phyloP scores from a whole-genome alignment of 2,888 invertebrate genomes.

The Lordiphosa fenestrarum region DNA sequence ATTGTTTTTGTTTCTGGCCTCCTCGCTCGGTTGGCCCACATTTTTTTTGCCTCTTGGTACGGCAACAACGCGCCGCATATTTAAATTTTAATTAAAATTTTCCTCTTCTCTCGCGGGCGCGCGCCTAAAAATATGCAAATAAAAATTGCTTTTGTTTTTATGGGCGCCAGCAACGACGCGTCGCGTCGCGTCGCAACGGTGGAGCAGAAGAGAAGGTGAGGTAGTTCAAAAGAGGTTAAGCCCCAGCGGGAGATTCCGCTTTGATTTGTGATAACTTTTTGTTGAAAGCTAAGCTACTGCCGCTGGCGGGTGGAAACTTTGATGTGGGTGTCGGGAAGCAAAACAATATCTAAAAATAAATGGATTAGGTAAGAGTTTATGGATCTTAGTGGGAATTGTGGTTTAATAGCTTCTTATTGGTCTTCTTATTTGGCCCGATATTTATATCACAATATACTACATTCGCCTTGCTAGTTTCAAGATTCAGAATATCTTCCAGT shows the following conservation, averaged over 20 bases:
- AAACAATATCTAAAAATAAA: too few relatives aligned
- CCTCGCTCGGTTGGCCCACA: constrained; percentile 26
- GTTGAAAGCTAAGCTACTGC: constrained; percentile 11
- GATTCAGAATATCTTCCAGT: too few relatives aligned
- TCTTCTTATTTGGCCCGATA: too few relatives aligned
- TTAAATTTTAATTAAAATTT: constrained; percentile 72
- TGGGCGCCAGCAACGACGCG: not conserved
- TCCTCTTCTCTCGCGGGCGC: constrained; percentile 23
- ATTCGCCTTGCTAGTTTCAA: too few relatives aligned
- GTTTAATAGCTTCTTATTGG: too few relatives aligned
- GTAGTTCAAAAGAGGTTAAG: not conserved
- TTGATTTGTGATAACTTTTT: constrained; percentile 26
- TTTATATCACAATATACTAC: too few relatives aligned
- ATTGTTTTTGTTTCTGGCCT: too few relatives aligned
- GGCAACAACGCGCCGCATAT: constrained; percentile 57
- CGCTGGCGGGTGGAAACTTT: too few relatives aligned
- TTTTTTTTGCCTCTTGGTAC: constrained; percentile 45
- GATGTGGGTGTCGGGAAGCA: too few relatives aligned
- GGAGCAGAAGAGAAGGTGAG: not conserved
- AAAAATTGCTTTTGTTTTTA: constrained; percentile 37
- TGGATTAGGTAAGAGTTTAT: too few relatives aligned
- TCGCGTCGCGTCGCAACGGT: not conserved
- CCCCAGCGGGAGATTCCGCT: constrained; percentile 5
- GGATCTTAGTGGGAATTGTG: too few relatives aligned
- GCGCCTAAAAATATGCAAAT: constrained; percentile 64